Conservation (phyloP, 2,888 invertebrate species). For the Zelleria hepariella region DNA sequence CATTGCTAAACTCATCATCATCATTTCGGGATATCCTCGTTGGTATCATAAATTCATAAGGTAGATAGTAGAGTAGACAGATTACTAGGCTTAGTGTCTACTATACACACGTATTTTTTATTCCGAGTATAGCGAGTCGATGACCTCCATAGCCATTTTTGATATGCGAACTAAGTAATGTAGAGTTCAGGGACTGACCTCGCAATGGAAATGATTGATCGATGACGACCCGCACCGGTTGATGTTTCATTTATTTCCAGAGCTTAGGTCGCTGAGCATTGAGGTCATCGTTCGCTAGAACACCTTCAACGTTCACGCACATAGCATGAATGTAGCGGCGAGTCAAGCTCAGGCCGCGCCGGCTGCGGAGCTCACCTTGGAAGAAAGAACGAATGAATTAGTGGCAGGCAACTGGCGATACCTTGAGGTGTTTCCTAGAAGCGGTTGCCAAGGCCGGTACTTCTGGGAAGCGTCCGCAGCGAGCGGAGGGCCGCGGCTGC, state of each 20-base stretch:
- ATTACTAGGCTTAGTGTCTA: too few relatives aligned
- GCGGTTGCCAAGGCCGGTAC: constrained; percentile 51
- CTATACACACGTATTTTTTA: too few relatives aligned
- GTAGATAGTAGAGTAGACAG: too few relatives aligned
- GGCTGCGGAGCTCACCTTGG: constrained; percentile 34
- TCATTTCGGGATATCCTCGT: too few relatives aligned
- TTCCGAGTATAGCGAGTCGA: neutral
- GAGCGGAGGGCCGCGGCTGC: constrained; percentile 1
- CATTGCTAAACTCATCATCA: too few relatives aligned
- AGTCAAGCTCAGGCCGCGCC: constrained; percentile 21
- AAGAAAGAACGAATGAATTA: constrained; percentile 60
- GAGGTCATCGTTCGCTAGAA: constrained; percentile 38
- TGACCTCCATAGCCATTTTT: neutral
- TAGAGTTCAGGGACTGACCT: neutral
- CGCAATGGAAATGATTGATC: neutral
- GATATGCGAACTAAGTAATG: neutral
- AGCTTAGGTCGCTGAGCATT: neutral
- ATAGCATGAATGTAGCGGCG: constrained; percentile 24
- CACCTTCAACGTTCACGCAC: constrained; percentile 16
- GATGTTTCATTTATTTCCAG: neutral
- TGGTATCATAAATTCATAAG: too few relatives aligned
- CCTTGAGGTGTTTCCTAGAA: constrained; percentile 64
- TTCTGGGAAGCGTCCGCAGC: constrained; percentile 42
- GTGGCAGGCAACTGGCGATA: constrained; percentile 58
- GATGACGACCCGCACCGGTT: neutral